These are phyloP conservation scores for Dasysyrphus tricinctus DNA, from an alignment of 2,888 invertebrate species.

Conservation along the genomic window DNA sequence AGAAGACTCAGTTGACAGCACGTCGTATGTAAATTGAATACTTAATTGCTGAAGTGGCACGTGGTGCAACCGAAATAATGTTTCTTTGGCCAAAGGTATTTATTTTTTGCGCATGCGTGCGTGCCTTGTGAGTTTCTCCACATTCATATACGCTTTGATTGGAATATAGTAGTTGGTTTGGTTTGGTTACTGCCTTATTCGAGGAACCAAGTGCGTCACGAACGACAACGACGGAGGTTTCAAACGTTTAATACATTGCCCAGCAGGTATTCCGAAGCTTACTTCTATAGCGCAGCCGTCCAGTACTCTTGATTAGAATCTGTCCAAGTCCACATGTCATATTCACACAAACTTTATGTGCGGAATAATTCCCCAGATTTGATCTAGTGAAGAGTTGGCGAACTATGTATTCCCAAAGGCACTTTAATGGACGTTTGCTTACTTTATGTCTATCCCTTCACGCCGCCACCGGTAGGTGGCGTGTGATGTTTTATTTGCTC, in stretches of 20 bases:
- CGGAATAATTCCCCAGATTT: conserved; percentile 12
- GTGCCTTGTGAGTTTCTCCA: neutral
- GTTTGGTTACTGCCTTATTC: neutral
- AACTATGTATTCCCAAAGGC: neutral
- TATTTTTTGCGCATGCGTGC: conserved; percentile 30
- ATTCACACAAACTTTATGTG: conserved; percentile 55
- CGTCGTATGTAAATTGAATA: conserved; percentile 70
- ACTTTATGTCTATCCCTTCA: neutral
- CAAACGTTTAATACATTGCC: conserved; percentile 48
- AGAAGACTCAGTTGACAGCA: conserved; percentile 34
- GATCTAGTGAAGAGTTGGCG: conserved; percentile 21
- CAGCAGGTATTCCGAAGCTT: conserved; percentile 57
- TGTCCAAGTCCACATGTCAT: conserved; percentile 67
- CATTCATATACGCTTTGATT: neutral
- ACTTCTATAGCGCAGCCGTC: conserved; percentile 7
- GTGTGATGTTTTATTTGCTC: conserved; percentile 42
- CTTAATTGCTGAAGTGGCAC: conserved; percentile 67
- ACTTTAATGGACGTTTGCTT: neutral
- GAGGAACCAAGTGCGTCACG: conserved; percentile 26
- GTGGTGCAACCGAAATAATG: conserved; percentile 70
- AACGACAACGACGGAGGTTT: neutral
- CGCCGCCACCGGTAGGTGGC: conserved; percentile 2
- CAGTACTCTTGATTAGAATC: conserved; percentile 68
- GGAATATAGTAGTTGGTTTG: conserved; percentile 5
- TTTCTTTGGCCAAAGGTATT: conserved; percentile 16